phyloP scores from a whole-genome alignment of 2,888 invertebrate species.

The Orthosia cruda region DNA sequence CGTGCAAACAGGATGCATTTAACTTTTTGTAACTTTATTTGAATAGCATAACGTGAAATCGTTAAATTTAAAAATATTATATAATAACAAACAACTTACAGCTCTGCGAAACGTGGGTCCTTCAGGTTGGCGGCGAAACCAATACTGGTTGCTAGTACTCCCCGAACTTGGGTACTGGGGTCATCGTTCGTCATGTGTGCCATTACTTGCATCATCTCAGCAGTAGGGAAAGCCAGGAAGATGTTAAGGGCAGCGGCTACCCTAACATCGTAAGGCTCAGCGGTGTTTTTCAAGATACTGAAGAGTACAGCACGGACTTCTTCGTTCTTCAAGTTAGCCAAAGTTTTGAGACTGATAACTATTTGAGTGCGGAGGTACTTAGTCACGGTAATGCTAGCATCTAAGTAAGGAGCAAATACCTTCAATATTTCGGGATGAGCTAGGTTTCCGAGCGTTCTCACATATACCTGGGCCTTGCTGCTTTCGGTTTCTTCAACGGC shows the following conservation, averaged over 20 bases:
- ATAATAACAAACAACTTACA: slow-evolving; percentile 85
- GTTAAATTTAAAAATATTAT: not conserved
- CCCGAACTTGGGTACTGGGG: slow-evolving; percentile 92
- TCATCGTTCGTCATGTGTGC: slow-evolving; percentile 93
- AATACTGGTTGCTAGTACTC: slow-evolving; percentile 93
- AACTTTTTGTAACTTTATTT: not conserved
- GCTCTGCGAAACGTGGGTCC: slow-evolving; percentile 81
- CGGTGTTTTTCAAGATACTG: slow-evolving; percentile 93
- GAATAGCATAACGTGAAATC: not conserved
- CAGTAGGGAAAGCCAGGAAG: slow-evolving; percentile 92
- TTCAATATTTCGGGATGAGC: slow-evolving; percentile 92
- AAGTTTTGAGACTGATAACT: slow-evolving; percentile 90
- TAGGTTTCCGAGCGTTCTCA: slow-evolving; percentile 93
- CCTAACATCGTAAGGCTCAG: slow-evolving; percentile 93
- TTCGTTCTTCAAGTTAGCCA: slow-evolving; percentile 89
- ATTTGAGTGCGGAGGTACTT: slow-evolving; percentile 93
- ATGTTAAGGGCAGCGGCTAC: slow-evolving; percentile 92
- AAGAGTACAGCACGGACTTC: slow-evolving; percentile 92
- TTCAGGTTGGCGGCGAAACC: slow-evolving; percentile 90
- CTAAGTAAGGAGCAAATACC: slow-evolving; percentile 93
- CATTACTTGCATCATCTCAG: slow-evolving; percentile 93
- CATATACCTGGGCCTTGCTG: slow-evolving; percentile 92
- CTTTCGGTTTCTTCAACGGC: slow-evolving; percentile 91
- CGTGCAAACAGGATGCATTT: no score
- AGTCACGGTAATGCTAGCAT: slow-evolving; percentile 91